Base-by-base conservation (phyloP, 2,888 invertebrate species). In the Cryptus viduatorius region DNA sequence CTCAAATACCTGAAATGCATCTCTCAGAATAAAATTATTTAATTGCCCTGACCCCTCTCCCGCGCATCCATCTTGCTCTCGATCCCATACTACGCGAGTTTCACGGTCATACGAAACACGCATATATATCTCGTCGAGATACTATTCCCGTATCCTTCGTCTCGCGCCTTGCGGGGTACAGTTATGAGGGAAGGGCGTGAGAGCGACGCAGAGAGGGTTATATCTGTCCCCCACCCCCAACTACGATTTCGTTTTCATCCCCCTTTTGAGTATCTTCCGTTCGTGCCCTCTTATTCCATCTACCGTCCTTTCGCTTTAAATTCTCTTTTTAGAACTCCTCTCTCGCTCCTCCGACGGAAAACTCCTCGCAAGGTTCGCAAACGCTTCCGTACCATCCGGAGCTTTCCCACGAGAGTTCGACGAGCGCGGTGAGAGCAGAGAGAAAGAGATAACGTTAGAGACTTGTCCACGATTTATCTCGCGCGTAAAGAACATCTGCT, bases 381-480 rank as follows among this genome's bases (percentile, higher is more conserved):
- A 59, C 81, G 75, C 71, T 84, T 83, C 56, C 77, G 80, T 83
- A 73, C 80, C 73, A 78, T 75, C 73, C 78, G 82, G 81, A 76
- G 75, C 75, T 83, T 84, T 79, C 83, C 82, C 82, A 82, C 79
- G 79, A 75, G 75, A 75, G 72, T 78, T 80, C 83, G 77, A 77
- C 79, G 79, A 50, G 77, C 78, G 59, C 37, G 67, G 72, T 59
- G 56, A 59, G 59, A 29, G n/a, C 37, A 14, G 59, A 59, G 59
- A 59, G 59, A 59, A 24, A 37, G 37, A 37, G 37, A 37, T 37
- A 37, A 37, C 37, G 37, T 37, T 37, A n/a, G 46, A 75, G 75
- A 78, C 53, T 84, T 75, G 73, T 75, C 84, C 82, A 82, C 75
- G 82, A 82, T 84, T 84, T 79, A 84, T 84, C 84, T 82, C 75